Conservation (phyloP, 2,113 vertebrate genomes). For the Scolopax mira region DNA sequence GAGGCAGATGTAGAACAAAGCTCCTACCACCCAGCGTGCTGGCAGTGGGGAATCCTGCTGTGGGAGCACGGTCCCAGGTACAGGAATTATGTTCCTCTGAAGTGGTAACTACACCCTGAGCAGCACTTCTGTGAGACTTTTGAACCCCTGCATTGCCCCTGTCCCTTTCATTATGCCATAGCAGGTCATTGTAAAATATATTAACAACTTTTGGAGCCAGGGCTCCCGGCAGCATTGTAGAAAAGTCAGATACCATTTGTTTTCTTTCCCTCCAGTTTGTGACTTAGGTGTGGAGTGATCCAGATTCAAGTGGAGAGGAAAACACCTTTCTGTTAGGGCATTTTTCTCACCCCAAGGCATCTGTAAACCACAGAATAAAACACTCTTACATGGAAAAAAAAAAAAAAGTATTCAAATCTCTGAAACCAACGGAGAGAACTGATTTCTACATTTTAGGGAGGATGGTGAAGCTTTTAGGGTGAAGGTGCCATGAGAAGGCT, state of each 20-base stretch:
- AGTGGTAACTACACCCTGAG: not conserved
- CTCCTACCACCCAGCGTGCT: not conserved
- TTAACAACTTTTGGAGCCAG: not conserved
- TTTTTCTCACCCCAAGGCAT: not conserved
- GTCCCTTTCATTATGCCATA: not conserved
- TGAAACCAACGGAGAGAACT: not conserved
- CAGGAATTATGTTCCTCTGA: not conserved
- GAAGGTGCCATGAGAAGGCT: not conserved
- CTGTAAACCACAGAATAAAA: not conserved
- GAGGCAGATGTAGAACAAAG: not conserved
- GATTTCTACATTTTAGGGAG: not conserved
- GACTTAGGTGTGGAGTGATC: not conserved
- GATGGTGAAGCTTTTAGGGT: not conserved
- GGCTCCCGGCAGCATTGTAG: not conserved
- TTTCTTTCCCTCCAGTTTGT: not conserved
- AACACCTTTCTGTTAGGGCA: not conserved
- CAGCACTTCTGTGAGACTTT: not conserved
- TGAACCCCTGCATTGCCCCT: not conserved
- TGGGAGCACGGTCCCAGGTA: not conserved
- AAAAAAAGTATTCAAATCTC: not conserved
- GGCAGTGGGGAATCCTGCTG: not conserved
- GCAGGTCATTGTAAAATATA: not conserved
- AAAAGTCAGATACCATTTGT: not conserved
- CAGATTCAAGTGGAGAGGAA: not conserved
- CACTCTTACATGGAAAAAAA: not conserved